Base-by-base conservation (phyloP, 2,888 invertebrate genomes). In the Eupithecia vulgata region DNA sequence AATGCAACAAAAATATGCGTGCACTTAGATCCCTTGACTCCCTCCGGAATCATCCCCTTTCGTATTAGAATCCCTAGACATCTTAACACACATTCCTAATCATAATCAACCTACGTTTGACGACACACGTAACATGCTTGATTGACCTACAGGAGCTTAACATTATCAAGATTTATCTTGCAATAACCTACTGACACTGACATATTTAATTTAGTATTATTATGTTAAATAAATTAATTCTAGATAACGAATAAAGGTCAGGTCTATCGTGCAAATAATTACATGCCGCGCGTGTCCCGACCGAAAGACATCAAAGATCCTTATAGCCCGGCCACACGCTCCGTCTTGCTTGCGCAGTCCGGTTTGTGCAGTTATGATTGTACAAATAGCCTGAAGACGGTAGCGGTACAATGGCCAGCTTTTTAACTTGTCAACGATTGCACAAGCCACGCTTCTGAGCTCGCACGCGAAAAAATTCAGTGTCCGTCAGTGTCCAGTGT, bases 181-280 rank as follows among this genome's bases (percentile, higher is more conserved):
- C 21, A 25, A 12, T 57, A 57, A 25, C 25, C 12, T 13, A 52
- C 21, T 21, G 52, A 21, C 52, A 52, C 21, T 57, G 57, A 25
- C 57, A 57, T 57, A 57, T 57, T 52, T 10, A 57, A 57, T 57
- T 25, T 7, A 57, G 57, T 12, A 52, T n/a, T 21, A 57, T 57
- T 57, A 57, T 12, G 4, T 13, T n/a, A 5, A 57, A 25, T 57
- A 12, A 57, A 25, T 25, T 0, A 25, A 25, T 12, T 13, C n/a
- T 45, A 45, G 57, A 25, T 57, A 57, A 52, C 12, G 57, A 57
- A 57, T 57, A 25, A 52, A 57, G 57, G 57, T 25, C 57, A 57
- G 25, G 57, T 25, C 25, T 25, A 10, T 57, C 52, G 52, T 52
- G 1, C 25, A 57, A 57, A 57, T 57, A 13, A 25, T 57, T 25